Percentiles rank a stretch among this genome's conserved stretches.
phyloP scores from a whole-genome alignment of 2,888 invertebrate species.

The Dicranocentrus wangi region DNA sequence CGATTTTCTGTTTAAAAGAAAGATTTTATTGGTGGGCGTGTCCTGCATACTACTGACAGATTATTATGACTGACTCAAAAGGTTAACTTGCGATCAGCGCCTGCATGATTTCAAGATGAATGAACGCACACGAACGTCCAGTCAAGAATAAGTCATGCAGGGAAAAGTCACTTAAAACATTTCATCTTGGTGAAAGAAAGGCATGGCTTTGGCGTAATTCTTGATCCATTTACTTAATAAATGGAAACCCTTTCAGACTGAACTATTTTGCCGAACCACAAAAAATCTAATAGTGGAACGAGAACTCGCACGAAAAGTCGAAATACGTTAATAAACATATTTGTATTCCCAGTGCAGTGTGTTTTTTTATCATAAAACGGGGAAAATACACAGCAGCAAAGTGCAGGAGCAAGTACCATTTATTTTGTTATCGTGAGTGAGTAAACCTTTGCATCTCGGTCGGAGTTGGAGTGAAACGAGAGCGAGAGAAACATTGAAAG shows the following conservation, averaged over 20 bases:
- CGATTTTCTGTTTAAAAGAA: conserved; percentile 14
- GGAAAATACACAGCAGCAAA: conserved; percentile 4
- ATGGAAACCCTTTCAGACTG: neutral
- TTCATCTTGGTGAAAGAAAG: neutral
- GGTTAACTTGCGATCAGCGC: neutral
- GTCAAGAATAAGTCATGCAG: neutral
- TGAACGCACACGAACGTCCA: conserved; percentile 10
- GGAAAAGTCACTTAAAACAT: neutral
- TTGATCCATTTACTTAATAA: neutral
- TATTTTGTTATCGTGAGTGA: neutral
- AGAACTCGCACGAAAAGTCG: neutral
- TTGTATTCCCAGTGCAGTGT: neutral
- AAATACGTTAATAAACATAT: too few relatives aligned
- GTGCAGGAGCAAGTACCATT: conserved; percentile 25
- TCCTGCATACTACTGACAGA: conserved; percentile 11
- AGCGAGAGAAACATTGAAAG: conserved; percentile 3
- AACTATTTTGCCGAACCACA: too few relatives aligned
- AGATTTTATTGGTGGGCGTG: conserved; percentile 34
- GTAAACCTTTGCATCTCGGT: neutral
- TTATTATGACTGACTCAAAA: conserved; percentile 27
- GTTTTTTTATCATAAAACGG: neutral
- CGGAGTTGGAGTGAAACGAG: conserved; percentile 1
- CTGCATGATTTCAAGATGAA: neutral
- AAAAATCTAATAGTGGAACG: too few relatives aligned
- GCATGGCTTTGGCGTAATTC: too few relatives aligned